Conservation (phyloP, 2,888 invertebrate species). For the Griposia aprilina region DNA sequence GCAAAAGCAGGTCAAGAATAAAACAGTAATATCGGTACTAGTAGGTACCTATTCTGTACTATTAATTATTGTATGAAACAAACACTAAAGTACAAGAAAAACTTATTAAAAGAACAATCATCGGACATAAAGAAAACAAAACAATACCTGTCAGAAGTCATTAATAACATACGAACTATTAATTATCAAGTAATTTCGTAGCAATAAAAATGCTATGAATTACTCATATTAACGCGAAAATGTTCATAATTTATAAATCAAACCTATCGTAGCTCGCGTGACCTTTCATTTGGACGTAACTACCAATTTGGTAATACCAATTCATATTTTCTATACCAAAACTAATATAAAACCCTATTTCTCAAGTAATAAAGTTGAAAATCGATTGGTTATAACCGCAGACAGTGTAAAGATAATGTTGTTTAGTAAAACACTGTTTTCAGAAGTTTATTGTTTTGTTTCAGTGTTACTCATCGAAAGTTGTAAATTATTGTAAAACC, state of each 20-base stretch:
- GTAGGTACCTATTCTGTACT: background rate
- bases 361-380: conserved; percentile 7
- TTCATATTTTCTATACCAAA: conserved; percentile 32
- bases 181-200: conserved; percentile 71
- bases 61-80: background rate
- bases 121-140: conserved; percentile 51
- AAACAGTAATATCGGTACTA: background rate
- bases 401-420: conserved; percentile 43
- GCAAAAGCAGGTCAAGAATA: background rate
- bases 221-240: conserved; percentile 68
- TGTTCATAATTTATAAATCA: conserved; percentile 73
- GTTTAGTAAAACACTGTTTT: conserved; percentile 61
- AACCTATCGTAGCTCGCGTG: conserved; percentile 69
- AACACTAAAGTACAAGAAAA: background rate
- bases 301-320: conserved; percentile 69
- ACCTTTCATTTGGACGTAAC: conserved; percentile 69
- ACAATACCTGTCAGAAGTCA: conserved; percentile 46
- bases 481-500: conserved; percentile 44
- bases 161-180: conserved; percentile 56
- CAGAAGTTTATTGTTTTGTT: conserved; percentile 54
- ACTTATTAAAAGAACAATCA: conserved; percentile 39
- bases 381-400: conserved; percentile 17
- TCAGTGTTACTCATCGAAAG: conserved; percentile 40
- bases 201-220: conserved; percentile 71
- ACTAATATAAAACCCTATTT: conserved; percentile 42